Evolutionary conservation across 2,888 invertebrate species (phyloP).

Genomic region (Drosophila austrosaltans): DNA sequence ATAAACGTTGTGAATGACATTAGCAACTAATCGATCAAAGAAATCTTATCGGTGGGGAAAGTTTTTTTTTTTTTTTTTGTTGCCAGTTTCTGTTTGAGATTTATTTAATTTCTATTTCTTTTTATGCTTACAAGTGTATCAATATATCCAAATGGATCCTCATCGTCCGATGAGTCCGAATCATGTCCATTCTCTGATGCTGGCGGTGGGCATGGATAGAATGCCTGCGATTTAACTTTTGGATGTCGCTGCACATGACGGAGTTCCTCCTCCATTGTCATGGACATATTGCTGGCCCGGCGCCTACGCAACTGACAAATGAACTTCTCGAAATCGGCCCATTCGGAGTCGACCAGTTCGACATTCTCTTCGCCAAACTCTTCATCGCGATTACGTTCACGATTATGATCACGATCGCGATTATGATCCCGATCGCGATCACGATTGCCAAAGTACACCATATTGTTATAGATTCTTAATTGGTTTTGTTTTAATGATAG

Average conservation of each 20-base stretch:
- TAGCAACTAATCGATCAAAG: background rate
- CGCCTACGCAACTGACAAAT: conserved; percentile 82
- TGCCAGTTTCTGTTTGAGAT: background rate
- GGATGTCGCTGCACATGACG: conserved; percentile 77
- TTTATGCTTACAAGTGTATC: conserved; percentile 82
- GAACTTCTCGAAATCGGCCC: conserved; percentile 83
- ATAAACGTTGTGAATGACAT: background rate
- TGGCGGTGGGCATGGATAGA: conserved; percentile 83
- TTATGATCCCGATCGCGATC: conserved; percentile 46
- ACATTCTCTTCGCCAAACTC: conserved; percentile 84
- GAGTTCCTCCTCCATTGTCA: conserved; percentile 80
- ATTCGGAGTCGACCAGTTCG: conserved; percentile 83
- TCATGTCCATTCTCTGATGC: conserved; percentile 79
- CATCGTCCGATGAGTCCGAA: conserved; percentile 82
- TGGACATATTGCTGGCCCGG: conserved; percentile 80
- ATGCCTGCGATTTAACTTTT: conserved; percentile 82
- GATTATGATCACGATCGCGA: conserved; percentile 67
- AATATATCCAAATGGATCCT: conserved; percentile 83
- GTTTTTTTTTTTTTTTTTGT: no score
- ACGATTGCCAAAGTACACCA: conserved; percentile 71
- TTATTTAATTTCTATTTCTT: background rate
- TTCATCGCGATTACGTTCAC: conserved; percentile 79
- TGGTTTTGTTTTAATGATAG: conserved; percentile 25
- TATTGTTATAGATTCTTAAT: conserved; percentile 28
- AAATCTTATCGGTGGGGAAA: background rate